A percentile compares a stretch with the other conserved stretches of the same genome.
phyloP scores from a whole-genome alignment of 2,888 invertebrate species.

The Artemia sinica region DNA sequence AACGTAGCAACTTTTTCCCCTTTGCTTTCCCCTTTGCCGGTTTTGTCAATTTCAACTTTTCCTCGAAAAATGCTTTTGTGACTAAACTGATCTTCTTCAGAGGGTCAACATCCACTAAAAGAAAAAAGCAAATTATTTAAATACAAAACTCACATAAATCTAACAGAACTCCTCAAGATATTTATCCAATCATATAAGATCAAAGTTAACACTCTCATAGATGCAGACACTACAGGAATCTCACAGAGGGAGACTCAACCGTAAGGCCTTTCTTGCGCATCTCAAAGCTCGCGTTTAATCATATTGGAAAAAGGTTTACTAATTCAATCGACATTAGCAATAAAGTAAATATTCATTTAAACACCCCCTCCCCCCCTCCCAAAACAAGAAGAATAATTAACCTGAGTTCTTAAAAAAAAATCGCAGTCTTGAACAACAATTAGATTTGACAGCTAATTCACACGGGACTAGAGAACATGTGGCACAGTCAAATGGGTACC shows the following conservation, averaged over 20 bases:
- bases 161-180: background rate
- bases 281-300: constrained; percentile 1
- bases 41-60: constrained; percentile 21
- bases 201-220: constrained; percentile 13
- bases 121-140: background rate
- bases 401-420: too few relatives aligned
- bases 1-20: constrained; percentile 19
- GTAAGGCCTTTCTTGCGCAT: background rate
- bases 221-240: background rate
- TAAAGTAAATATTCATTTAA: too few relatives aligned
- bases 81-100: constrained; percentile 19
- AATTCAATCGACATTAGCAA: too few relatives aligned
- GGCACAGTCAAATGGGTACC: too few relatives aligned
- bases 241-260: background rate
- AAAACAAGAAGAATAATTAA: too few relatives aligned
- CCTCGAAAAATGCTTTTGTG: constrained; percentile 20
- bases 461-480: too few relatives aligned
- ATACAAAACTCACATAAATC: too few relatives aligned
- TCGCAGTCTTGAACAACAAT: too few relatives aligned
- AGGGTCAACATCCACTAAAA: constrained; percentile 21
- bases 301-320: background rate
- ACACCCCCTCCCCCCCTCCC: too few relatives aligned
- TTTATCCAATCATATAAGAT: constrained; percentile 11
- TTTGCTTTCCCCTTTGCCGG: constrained; percentile 18
- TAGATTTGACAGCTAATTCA: too few relatives aligned